Percentiles rank a stretch among this genome's conserved stretches.
Conservation (phyloP, 2,888 invertebrate species). For the Cordilura impudica region DNA sequence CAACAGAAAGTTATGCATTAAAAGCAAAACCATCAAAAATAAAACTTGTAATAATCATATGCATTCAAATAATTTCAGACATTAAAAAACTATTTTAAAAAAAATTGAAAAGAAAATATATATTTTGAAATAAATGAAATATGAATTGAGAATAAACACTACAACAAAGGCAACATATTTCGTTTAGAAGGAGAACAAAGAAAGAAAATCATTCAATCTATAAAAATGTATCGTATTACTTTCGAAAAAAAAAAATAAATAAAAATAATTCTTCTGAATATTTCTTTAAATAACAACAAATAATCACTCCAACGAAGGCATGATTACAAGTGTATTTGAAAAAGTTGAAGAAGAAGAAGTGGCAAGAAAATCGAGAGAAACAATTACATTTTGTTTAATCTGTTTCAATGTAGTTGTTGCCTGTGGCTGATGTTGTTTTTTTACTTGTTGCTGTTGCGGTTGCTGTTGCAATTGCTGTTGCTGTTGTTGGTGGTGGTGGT, state of each 20-base stretch:
- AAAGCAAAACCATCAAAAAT: slow-evolving; percentile 53
- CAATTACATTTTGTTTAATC: slow-evolving; percentile 77
- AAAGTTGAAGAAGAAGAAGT: slow-evolving; percentile 42
- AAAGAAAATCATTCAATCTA: slow-evolving; percentile 35
- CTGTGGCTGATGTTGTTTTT: slow-evolving; percentile 75
- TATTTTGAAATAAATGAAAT: slow-evolving; percentile 24
- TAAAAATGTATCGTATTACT: slow-evolving; percentile 17
- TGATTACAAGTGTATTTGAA: background rate
- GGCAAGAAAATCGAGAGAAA: slow-evolving; percentile 46
- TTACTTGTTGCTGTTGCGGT: slow-evolving; percentile 71
- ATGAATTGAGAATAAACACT: slow-evolving; percentile 20
- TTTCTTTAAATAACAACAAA: slow-evolving; percentile 35
- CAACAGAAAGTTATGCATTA: slow-evolving; percentile 5
- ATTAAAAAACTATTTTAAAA: background rate
- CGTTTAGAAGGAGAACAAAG: slow-evolving; percentile 15
- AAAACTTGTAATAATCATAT: slow-evolving; percentile 35
- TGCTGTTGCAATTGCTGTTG: slow-evolving; percentile 67
- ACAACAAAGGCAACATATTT: slow-evolving; percentile 44
- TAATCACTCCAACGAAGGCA: slow-evolving; percentile 40
- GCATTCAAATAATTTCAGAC: slow-evolving; percentile 40
- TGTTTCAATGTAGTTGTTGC: slow-evolving; percentile 73
- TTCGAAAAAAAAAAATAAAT: slow-evolving; percentile 18
- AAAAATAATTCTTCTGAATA: slow-evolving; percentile 9
- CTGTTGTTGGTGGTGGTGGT: slow-evolving; percentile 71
- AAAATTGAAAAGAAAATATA: background rate